phyloP scores from a whole-genome alignment of 1,140 invertebrate genomes.

The Drosophila bipectinata region DNA sequence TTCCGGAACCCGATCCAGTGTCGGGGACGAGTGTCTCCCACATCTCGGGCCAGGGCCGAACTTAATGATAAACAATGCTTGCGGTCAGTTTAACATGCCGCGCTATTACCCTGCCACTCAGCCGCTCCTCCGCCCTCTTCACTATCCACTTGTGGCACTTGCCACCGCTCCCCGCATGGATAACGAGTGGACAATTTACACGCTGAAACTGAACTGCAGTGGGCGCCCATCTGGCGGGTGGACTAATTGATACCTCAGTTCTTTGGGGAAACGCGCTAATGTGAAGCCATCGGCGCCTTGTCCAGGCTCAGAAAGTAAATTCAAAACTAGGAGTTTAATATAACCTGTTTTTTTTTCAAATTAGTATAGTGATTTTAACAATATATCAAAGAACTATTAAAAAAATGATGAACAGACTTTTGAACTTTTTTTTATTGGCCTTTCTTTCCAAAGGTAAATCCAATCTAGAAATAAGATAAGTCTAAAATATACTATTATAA shows the following conservation, averaged over 20 bases:
- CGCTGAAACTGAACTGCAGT: slow-evolving; percentile 55
- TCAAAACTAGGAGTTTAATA: background rate
- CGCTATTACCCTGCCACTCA: slow-evolving; percentile 75
- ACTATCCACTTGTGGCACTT: slow-evolving; percentile 2
- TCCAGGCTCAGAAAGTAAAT: too few relatives aligned
- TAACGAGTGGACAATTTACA: slow-evolving; percentile 82
- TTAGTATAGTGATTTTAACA: too few relatives aligned
- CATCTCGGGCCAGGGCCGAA: slow-evolving; percentile 32
- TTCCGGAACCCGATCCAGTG: slow-evolving; percentile 11
- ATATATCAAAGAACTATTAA: too few relatives aligned
- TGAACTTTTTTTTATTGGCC: too few relatives aligned
- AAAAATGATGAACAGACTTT: too few relatives aligned
- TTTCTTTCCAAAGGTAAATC: too few relatives aligned
- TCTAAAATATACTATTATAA: too few relatives aligned
- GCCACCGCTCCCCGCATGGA: slow-evolving; percentile 15
- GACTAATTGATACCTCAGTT: slow-evolving; percentile 37
- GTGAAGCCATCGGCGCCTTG: background rate
- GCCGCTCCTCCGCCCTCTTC: slow-evolving; percentile 11
- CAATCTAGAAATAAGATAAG: too few relatives aligned
- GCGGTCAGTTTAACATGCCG: slow-evolving; percentile 82
- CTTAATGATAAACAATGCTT: slow-evolving; percentile 83
- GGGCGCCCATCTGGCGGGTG: background rate
- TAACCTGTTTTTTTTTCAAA: too few relatives aligned
- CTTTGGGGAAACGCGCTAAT: background rate
- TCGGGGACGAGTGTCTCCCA: background rate